These are phyloP conservation scores for Aptenodytes forsteri DNA, from an alignment of 2,113 vertebrate species.

Conservation along the genomic window DNA sequence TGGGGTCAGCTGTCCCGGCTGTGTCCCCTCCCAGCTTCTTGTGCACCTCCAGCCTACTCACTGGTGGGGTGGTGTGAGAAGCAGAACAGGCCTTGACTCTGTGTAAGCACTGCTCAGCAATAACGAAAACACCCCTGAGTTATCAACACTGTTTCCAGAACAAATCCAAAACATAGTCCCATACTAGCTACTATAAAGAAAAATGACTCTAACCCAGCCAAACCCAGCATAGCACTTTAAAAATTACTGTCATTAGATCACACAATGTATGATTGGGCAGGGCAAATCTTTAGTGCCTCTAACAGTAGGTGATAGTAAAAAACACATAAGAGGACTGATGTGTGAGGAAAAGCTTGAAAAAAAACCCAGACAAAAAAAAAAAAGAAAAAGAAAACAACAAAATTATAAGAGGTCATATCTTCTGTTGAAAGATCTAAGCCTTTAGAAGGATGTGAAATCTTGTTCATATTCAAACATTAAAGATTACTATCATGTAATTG, in stretches of 20 bases:
- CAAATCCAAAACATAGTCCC: too few species aligned
- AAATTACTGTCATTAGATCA: background rate
- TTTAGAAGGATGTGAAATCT: background rate
- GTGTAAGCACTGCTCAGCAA: too few species aligned
- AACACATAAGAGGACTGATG: background rate
- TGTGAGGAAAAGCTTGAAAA: background rate
- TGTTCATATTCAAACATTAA: background rate
- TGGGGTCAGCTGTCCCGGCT: too few species aligned
- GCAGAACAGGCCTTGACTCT: too few species aligned
- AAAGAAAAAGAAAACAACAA: background rate
- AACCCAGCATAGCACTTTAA: background rate
- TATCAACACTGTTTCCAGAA: too few species aligned
- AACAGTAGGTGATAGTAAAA: background rate
- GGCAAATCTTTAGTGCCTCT: background rate
- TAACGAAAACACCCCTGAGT: too few species aligned
- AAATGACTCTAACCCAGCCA: too few species aligned
- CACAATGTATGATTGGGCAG: background rate
- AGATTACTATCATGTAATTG: background rate
- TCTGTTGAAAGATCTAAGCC: background rate
- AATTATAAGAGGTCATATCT: background rate
- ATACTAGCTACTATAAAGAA: too few species aligned
- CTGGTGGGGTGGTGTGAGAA: too few species aligned
- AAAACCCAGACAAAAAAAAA: background rate
- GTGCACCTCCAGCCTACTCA: too few species aligned
- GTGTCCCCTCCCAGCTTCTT: too few species aligned